Evolutionary conservation across 2,888 invertebrate species (phyloP).

Genomic region (Cotesia congregata): DNA sequence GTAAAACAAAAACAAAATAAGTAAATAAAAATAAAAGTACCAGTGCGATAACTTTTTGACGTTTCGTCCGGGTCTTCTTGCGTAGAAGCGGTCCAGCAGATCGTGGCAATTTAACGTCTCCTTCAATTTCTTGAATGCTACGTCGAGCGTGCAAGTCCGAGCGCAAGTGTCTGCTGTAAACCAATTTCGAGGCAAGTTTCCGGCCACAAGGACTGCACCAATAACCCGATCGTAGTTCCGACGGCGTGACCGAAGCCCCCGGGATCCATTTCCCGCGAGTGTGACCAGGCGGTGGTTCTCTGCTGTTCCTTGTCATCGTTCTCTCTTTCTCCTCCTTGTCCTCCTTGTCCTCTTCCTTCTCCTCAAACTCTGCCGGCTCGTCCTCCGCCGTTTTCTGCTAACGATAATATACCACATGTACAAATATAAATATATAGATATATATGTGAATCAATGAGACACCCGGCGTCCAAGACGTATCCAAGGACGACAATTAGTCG

Average conservation of each 20-base stretch:
- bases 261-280: conserved; percentile 89
- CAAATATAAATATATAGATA: neutral
- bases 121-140: conserved; percentile 75
- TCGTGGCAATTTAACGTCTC: conserved; percentile 54
- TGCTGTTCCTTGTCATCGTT: conserved; percentile 13
- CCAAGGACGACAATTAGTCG: conserved; percentile 54
- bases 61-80: conserved; percentile 43
- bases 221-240: conserved; percentile 73
- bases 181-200: conserved; percentile 79
- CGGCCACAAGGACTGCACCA: conserved; percentile 88
- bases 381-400: conserved; percentile 59
- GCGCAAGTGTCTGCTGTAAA: conserved; percentile 83
- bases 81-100: conserved; percentile 44
- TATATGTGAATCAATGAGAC: conserved; percentile 25
- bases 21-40: conserved; percentile 35
- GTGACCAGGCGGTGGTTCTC: conserved; percentile 78
- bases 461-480: conserved; percentile 34
- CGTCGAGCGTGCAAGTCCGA: conserved; percentile 78
- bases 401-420: neutral
- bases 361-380: conserved; percentile 46
- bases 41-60: conserved; percentile 46
- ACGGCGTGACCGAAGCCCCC: conserved; percentile 69
- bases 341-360: conserved; percentile 19
- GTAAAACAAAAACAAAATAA: conserved; percentile 3
- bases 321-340: conserved; percentile 26